Percentiles rank a stretch among this genome's conserved stretches.
These are phyloP conservation scores for Drosophila nikananu DNA, from an alignment of 1,140 invertebrate genomes.

Conservation along the genomic window DNA sequence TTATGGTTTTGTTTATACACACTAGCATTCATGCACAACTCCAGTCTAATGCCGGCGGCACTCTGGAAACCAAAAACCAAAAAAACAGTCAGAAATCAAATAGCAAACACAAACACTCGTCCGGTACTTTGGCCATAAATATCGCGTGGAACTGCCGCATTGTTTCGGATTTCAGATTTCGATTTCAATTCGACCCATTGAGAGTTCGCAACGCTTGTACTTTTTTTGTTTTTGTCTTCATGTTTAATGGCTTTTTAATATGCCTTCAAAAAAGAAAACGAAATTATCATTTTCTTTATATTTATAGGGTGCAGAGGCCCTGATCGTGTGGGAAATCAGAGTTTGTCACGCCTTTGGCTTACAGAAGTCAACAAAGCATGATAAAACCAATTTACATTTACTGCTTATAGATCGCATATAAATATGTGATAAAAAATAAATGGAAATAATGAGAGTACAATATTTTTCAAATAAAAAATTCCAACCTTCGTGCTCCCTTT, in stretches of 20 bases:
- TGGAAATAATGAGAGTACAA: not conserved
- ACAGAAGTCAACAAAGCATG: slow-evolving; percentile 7
- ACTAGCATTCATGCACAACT: slow-evolving; percentile 40
- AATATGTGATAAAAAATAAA: not conserved
- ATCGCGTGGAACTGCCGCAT: slow-evolving; percentile 44
- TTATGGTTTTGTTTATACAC: slow-evolving; percentile 45
- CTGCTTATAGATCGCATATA: not conserved
- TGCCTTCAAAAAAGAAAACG: slow-evolving; percentile 22
- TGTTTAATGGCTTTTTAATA: slow-evolving; percentile 49
- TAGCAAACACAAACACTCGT: slow-evolving; percentile 45
- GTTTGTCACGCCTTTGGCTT: slow-evolving; percentile 39
- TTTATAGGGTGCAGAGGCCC: slow-evolving; percentile 20
- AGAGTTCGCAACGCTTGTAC: slow-evolving; percentile 26
- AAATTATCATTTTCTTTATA: slow-evolving; percentile 23
- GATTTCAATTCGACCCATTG: slow-evolving; percentile 37
- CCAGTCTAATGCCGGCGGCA: slow-evolving; percentile 28
- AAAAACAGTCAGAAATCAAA: slow-evolving; percentile 8
- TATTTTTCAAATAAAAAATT: not conserved
- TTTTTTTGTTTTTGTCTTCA: slow-evolving; percentile 26
- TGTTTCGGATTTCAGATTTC: slow-evolving; percentile 46
- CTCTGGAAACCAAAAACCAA: slow-evolving; percentile 13
- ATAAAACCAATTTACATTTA: not conserved
- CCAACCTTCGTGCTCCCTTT: not conserved
- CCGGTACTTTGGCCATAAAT: slow-evolving; percentile 46
- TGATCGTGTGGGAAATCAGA: slow-evolving; percentile 39